Base-by-base conservation (phyloP, 2,113 vertebrate species). In the Uropsilus gracilis region DNA sequence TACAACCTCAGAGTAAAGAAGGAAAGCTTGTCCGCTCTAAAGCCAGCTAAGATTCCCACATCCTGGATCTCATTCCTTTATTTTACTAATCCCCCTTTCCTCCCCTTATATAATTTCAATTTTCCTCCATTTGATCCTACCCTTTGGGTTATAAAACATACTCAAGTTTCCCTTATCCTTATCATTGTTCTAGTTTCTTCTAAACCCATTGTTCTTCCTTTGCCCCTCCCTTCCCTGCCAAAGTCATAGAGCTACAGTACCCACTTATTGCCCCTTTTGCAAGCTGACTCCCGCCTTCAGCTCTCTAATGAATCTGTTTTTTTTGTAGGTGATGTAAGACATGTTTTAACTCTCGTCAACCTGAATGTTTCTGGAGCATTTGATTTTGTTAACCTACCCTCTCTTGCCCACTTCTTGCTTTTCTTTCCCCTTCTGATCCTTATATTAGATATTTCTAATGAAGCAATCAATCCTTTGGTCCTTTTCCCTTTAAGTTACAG, bases 251-350 rank as follows among this genome's bases (percentile, higher is more conserved):
- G 80, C 73, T 82, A 32, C 39, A 77, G 34, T 82, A 59, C 22
- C 37, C 14, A 8, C 26, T 88, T 5, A 0, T 20, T 61, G 53
- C 48, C 20, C 7, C 6, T 66, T 81, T 76, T 90, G 69, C 20
- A 75, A 46, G 34, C 72, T 61, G 20, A n/a, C 78, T 85, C 82
- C 26, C 50, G 20, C 59, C 39, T 34, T 76, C 37, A 44, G 24
- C 18, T 66, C 59, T 46, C 14, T 87, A 10, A 18, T 17, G 32
- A 68, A 77, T 89, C 73, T 89, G 42, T 68, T 94, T 90, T 95
- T 61, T 61, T 90, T 82, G 5, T 2, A 50, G 32, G 11, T 92
- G 59, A 69, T 61, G 14, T 82, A 64, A 87, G 59, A 91, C 32
- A 11, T 34, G 18, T 48, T 91, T 78, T 73, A 90, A 10, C 32